Conservation (phyloP, 1,140 invertebrate species). For the Cotesia chilonis region DNA sequence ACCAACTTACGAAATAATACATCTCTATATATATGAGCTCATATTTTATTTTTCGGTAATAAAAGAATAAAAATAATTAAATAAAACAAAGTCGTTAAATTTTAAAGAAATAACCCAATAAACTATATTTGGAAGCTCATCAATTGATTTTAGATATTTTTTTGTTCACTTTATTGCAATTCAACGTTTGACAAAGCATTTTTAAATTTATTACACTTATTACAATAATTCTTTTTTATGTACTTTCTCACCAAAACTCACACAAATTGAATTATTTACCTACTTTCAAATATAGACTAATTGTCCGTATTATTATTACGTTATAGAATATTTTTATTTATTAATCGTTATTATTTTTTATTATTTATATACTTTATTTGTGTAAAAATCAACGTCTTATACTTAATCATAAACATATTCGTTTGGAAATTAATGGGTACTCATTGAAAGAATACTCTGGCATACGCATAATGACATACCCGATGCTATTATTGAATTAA, state of each 20-base stretch:
- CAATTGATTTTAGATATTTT: neutral
- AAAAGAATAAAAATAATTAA: slow-evolving; percentile 12
- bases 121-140: slow-evolving; percentile 20
- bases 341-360: too few relatives aligned
- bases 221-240: neutral
- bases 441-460: neutral
- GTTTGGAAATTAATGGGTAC: neutral
- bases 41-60: slow-evolving; percentile 29
- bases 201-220: slow-evolving; percentile 1
- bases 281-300: neutral
- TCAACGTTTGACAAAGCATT: slow-evolving; percentile 20
- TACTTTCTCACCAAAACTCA: too few relatives aligned
- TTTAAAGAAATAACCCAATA: slow-evolving; percentile 6
- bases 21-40: slow-evolving; percentile 8
- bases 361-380: neutral
- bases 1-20: slow-evolving; percentile 6
- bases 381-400: slow-evolving; percentile 20
- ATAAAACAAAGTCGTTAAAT: slow-evolving; percentile 1
- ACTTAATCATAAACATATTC: slow-evolving; percentile 8
- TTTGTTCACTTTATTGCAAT: slow-evolving; percentile 15
- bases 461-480: slow-evolving; percentile 1
- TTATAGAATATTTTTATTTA: neutral
- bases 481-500: neutral
- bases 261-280: too few relatives aligned
- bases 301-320: neutral